These are phyloP conservation scores for Alces alces DNA, from an alignment of 2,113 vertebrate species.

Conservation along the genomic window DNA sequence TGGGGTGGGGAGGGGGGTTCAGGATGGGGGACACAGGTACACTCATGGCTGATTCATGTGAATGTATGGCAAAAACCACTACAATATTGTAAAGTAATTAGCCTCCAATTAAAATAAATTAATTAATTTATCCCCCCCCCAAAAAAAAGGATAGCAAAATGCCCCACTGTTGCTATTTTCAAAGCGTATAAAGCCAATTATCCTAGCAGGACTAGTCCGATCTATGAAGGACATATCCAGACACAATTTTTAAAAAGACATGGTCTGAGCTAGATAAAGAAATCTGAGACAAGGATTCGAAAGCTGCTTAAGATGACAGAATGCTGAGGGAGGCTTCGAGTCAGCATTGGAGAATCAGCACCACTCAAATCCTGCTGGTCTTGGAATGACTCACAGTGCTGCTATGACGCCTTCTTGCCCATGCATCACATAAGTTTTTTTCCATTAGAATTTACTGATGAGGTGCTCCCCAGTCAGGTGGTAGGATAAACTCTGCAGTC, in stretches of 20 bases:
- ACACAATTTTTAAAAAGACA: neutral
- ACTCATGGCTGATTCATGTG: neutral
- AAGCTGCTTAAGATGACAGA: neutral
- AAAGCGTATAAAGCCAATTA: neutral
- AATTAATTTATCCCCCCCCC: neutral
- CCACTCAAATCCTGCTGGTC: neutral
- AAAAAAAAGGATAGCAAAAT: neutral
- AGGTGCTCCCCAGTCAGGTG: neutral
- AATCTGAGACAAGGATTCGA: constrained; percentile 5
- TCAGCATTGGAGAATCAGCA: neutral
- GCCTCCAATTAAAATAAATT: neutral
- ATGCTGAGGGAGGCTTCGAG: neutral
- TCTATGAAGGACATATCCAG: neutral
- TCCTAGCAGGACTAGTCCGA: neutral
- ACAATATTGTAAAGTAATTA: neutral
- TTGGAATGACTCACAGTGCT: constrained; percentile 3
- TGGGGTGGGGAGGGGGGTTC: neutral
- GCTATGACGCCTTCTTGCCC: neutral
- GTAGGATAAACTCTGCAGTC: neutral
- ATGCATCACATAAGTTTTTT: constrained; percentile 32
- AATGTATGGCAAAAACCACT: neutral
- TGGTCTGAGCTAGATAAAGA: constrained; percentile 7
- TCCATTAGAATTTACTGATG: constrained; percentile 32
- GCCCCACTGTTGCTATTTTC: neutral
- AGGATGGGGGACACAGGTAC: neutral